Conservation (phyloP, 2,888 invertebrate species). For the Gastrophysa polygoni region DNA sequence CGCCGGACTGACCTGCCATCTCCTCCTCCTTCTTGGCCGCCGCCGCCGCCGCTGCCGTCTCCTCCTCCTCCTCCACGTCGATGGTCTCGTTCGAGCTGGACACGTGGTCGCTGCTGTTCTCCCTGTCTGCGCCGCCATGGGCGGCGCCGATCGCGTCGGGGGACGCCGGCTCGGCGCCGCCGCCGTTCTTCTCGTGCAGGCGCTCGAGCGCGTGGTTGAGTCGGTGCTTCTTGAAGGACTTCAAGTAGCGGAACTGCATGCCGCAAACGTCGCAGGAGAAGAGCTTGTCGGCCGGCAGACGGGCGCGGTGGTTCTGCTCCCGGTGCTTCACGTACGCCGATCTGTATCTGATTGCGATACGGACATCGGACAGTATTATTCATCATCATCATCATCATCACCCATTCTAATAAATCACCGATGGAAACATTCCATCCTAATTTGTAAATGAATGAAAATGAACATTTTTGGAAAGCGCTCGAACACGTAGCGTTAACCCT, state of each 20-base stretch:
- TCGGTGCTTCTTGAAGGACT: slow-evolving; percentile 89
- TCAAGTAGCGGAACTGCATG: slow-evolving; percentile 88
- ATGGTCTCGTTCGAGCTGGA: slow-evolving; percentile 57
- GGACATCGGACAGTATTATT: neutral
- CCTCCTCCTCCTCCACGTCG: slow-evolving; percentile 57
- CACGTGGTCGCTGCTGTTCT: slow-evolving; percentile 55
- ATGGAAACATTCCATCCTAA: too few species aligned
- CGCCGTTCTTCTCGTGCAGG: slow-evolving; percentile 70
- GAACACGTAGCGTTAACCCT: too few species aligned
- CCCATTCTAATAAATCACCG: too few species aligned
- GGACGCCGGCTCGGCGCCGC: too few species aligned
- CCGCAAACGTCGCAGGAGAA: slow-evolving; percentile 92
- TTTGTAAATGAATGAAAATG: too few species aligned
- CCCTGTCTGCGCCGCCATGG: slow-evolving; percentile 33
- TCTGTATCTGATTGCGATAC: slow-evolving; percentile 52
- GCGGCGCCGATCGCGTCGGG: slow-evolving; percentile 26
- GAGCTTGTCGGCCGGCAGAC: slow-evolving; percentile 85
- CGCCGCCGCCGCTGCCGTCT: slow-evolving; percentile 45
- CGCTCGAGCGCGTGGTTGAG: slow-evolving; percentile 85
- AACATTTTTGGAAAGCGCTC: too few species aligned
- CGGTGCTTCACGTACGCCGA: slow-evolving; percentile 85
- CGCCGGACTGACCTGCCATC: slow-evolving; percentile 21
- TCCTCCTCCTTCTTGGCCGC: slow-evolving; percentile 46
- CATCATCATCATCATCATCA: too few species aligned
- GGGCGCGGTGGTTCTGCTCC: slow-evolving; percentile 87